Conservation (phyloP, 2,113 vertebrate genomes). For the Picathartes gymnocephalus region DNA sequence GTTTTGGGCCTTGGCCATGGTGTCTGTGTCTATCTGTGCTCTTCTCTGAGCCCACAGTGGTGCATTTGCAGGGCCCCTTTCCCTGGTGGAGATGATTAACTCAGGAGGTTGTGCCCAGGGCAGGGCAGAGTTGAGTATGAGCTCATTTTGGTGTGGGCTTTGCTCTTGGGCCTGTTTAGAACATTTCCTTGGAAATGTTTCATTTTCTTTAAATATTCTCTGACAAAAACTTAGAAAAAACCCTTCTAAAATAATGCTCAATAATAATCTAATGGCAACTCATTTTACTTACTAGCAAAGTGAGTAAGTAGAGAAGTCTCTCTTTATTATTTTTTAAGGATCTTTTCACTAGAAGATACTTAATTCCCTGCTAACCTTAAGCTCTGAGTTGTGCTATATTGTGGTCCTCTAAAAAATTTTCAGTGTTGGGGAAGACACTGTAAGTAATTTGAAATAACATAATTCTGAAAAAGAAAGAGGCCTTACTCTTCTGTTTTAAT, state of each 20-base stretch:
- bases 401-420: neutral
- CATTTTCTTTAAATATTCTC: neutral
- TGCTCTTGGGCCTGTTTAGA: too few relatives aligned
- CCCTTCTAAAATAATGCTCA: neutral
- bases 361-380: neutral
- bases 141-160: neutral
- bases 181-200: neutral
- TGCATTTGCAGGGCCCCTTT: neutral
- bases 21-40: neutral
- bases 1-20: neutral
- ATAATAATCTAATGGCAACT: neutral
- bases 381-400: neutral
- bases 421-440: accelerated
- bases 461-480: neutral
- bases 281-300: neutral
- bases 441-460: neutral
- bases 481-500: neutral
- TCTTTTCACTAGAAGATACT: neutral
- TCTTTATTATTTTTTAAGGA: neutral
- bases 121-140: neutral
- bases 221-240: neutral
- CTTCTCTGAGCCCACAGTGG: neutral
- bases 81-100: neutral
- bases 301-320: neutral
- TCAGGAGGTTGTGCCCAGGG: neutral